Evolutionary conservation across 2,113 vertebrate genomes (phyloP).

Genomic region (Arvicanthis niloticus): DNA sequence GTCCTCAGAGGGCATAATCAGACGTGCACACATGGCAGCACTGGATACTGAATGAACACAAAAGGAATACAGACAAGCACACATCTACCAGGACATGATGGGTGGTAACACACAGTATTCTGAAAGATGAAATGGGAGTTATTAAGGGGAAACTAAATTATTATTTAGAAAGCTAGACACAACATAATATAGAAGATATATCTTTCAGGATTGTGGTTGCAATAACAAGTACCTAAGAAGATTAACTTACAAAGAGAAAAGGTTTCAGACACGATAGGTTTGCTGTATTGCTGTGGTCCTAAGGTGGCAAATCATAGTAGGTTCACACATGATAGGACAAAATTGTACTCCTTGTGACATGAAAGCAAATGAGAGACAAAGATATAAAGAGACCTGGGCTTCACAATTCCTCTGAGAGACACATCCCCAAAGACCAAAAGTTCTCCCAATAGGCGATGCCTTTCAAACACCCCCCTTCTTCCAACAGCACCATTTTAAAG

Average conservation of each 20-base stretch:
- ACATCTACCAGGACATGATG: not conserved
- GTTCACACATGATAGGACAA: not conserved
- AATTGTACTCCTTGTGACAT: not conserved
- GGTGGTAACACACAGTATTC: not conserved
- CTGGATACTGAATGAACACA: not conserved
- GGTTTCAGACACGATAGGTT: not conserved
- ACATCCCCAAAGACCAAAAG: too few relatives aligned
- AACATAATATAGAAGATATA: not conserved
- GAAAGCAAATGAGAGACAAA: not conserved
- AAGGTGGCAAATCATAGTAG: not conserved
- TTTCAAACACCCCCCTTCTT: not conserved
- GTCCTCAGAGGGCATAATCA: not conserved
- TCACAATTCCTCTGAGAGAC: not conserved
- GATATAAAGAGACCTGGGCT: too few relatives aligned
- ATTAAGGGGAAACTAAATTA: not conserved
- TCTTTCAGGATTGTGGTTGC: not conserved
- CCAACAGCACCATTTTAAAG: too few relatives aligned
- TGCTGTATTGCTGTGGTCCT: not conserved
- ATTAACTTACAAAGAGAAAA: not conserved
- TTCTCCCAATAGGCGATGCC: not conserved
- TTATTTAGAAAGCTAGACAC: not conserved
- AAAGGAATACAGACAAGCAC: not conserved
- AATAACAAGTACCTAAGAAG: not conserved
- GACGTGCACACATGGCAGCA: not conserved
- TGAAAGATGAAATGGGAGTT: not conserved